Evolutionary conservation across 2,888 invertebrate genomes (phyloP).

Genomic region (Meloe dianella): DNA sequence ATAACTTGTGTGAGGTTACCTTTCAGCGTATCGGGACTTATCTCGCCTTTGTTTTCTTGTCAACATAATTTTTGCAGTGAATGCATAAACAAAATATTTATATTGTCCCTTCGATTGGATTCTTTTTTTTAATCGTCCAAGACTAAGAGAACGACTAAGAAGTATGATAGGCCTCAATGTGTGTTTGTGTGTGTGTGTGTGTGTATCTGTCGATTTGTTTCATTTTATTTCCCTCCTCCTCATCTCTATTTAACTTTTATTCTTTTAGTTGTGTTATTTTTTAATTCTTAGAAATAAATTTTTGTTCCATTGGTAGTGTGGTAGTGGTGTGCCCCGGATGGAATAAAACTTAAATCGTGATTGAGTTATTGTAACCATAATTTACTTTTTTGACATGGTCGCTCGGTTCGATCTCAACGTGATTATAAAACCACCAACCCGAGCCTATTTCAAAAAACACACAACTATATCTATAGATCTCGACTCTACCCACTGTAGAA

Average conservation of each 20-base stretch:
- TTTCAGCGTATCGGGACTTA: conserved; percentile 60
- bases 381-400: conserved; percentile 41
- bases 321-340: conserved; percentile 39
- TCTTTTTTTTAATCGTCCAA: conserved; percentile 46
- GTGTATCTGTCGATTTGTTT: conserved; percentile 22
- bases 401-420: conserved; percentile 15
- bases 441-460: conserved; percentile 3
- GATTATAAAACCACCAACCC: conserved; percentile 16
- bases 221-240: conserved; percentile 43
- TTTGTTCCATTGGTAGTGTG: conserved; percentile 47
- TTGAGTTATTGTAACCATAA: conserved; percentile 59
- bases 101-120: conserved; percentile 60
- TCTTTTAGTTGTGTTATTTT: conserved; percentile 23
- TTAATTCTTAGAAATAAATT: conserved; percentile 56
- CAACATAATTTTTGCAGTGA: conserved; percentile 62
- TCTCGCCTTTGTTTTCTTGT: conserved; percentile 62
- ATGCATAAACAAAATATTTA: conserved; percentile 63
- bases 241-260: conserved; percentile 4
- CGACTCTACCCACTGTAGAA: not conserved
- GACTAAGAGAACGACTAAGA: conserved; percentile 45
- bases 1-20: conserved; percentile 60
- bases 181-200: conserved; percentile 14
- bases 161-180: conserved; percentile 14
- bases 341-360: conserved; percentile 58
- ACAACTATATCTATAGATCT: conserved; percentile 1